Evolutionary conservation across 92 coral and sea anemone species (phyloP).

Genomic region (Phenganax stokvisi): DNA sequence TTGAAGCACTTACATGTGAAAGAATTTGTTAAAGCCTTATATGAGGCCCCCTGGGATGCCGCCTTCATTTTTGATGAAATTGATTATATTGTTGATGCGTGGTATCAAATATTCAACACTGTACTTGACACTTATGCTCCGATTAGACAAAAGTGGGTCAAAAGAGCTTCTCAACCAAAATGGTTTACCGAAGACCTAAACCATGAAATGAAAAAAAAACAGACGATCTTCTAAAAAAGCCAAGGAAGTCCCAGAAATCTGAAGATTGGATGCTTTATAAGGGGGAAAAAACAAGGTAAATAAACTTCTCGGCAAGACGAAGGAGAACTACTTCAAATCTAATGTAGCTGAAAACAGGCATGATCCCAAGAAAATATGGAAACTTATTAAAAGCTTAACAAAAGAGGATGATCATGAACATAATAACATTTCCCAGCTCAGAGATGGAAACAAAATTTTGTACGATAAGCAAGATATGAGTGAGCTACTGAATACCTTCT

Average conservation of each 20-base stretch:
- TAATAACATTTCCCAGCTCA: too few relatives aligned
- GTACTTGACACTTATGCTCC: not conserved
- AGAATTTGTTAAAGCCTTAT: too few relatives aligned
- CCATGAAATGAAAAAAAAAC: constrained; percentile 2
- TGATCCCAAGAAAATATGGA: constrained; percentile 5
- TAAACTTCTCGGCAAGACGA: not conserved
- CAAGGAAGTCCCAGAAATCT: not conserved
- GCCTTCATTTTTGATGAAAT: not conserved
- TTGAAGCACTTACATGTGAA: too few relatives aligned
- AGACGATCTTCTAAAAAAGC: not conserved
- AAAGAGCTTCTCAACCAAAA: constrained; percentile 8
- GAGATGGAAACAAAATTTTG: not conserved
- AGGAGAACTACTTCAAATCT: not conserved
- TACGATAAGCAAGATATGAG: not conserved
- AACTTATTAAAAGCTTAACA: not conserved
- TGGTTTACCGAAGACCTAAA: constrained; percentile 12
- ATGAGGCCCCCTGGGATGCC: not conserved
- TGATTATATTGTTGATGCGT: not conserved
- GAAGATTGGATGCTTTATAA: not conserved
- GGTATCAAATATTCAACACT: not conserved
- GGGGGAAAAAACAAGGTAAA: not conserved
- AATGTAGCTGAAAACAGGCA: constrained; percentile 1
- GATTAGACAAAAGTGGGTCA: not conserved
- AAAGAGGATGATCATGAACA: not conserved
- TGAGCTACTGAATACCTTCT: not conserved